Conservation (phyloP, 2,797 vertebrate species). For the Melanotaenia boesemani region DNA sequence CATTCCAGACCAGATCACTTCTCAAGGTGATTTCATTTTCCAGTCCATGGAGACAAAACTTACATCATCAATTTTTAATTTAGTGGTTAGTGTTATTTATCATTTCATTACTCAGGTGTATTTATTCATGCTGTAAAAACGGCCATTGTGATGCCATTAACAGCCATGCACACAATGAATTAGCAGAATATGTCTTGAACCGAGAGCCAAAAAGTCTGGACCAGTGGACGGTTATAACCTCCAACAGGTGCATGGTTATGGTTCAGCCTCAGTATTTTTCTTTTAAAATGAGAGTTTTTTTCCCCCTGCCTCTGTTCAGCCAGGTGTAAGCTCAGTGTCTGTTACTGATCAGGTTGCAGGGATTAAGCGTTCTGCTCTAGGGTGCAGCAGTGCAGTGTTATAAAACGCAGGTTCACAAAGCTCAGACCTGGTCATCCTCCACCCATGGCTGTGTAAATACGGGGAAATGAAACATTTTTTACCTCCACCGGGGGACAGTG, state of each 20-base stretch:
- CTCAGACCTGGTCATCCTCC: conserved; percentile 13
- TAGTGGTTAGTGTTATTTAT: background rate
- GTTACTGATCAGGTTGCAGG: background rate
- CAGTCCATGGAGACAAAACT: too few species aligned
- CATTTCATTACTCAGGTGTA: background rate
- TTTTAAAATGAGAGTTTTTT: background rate
- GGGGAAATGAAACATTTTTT: conserved; percentile 23
- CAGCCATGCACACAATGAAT: background rate
- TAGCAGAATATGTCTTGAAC: background rate
- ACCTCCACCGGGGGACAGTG: background rate
- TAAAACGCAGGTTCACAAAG: conserved; percentile 11
- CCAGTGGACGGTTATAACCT: background rate
- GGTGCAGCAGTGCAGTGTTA: conserved; percentile 8
- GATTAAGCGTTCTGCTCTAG: conserved; percentile 10
- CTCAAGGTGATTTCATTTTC: too few species aligned
- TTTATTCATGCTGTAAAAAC: background rate
- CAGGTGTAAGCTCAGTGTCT: background rate
- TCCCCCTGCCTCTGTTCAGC: background rate
- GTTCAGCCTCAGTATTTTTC: background rate
- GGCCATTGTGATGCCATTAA: background rate
- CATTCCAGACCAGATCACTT: too few species aligned
- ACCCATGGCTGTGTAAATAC: conserved; percentile 25
- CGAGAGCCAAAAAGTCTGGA: too few species aligned
- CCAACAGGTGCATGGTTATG: background rate
- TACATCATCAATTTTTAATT: background rate